Conservation (phyloP, 2,113 vertebrate genomes). For the Rhinolophus ferrumequinum region DNA sequence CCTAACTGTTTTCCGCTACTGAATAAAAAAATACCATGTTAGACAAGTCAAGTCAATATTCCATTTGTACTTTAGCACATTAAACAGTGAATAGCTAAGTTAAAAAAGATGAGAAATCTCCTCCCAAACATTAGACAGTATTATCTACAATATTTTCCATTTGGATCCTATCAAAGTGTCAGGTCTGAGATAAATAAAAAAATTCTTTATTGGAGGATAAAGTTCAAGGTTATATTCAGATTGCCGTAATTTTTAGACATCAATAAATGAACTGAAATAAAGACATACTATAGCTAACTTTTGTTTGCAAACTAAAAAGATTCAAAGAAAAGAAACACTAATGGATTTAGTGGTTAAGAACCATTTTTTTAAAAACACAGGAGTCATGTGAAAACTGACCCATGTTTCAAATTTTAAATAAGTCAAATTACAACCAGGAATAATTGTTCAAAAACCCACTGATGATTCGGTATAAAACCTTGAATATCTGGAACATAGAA, state of each 20-base stretch:
- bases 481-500: background rate
- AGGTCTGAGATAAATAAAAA: background rate
- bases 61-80: background rate
- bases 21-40: background rate
- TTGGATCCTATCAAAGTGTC: background rate
- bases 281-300: background rate
- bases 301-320: constrained; percentile 20
- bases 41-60: background rate
- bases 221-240: constrained; percentile 17
- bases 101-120: background rate
- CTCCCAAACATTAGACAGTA: background rate
- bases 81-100: background rate
- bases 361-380: background rate
- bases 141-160: background rate
- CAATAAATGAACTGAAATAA: background rate
- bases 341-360: background rate
- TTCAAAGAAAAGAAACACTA: constrained; percentile 37
- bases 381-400: constrained; percentile 13
- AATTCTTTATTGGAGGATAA: constrained; percentile 25
- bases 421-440: constrained; percentile 23
- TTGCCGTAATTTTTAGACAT: background rate
- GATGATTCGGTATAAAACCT: background rate
- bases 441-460: constrained; percentile 19
- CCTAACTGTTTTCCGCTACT: background rate
- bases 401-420: background rate